Conservation (phyloP, 2,113 vertebrate species). For the Thryonomys swinderianus region DNA sequence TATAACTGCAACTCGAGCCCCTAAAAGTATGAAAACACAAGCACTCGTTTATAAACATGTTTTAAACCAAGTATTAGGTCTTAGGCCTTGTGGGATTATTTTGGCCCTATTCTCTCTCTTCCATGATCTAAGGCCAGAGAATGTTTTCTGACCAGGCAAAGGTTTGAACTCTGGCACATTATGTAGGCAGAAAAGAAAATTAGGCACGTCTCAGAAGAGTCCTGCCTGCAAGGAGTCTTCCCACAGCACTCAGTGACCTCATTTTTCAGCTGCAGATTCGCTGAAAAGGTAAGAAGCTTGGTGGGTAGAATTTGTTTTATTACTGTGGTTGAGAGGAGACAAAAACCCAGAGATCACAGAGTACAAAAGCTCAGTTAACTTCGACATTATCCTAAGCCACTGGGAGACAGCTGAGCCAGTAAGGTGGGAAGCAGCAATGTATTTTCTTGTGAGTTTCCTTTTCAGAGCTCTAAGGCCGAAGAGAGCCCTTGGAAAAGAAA, state of each 20-base stretch:
- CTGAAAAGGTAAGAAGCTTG: not conserved
- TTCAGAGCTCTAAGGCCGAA: not conserved
- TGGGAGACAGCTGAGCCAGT: not conserved
- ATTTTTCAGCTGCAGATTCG: slow-evolving; percentile 48
- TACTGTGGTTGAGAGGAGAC: not conserved
- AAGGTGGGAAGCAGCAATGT: not conserved
- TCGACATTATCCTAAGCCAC: not conserved
- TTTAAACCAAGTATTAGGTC: slow-evolving; percentile 59
- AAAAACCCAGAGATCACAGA: slow-evolving; percentile 2
- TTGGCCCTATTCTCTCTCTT: not conserved
- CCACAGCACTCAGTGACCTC: slow-evolving; percentile 47
- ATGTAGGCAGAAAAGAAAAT: not conserved
- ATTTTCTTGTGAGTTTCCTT: not conserved
- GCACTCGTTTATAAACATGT: not conserved
- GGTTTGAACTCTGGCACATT: slow-evolving; percentile 51
- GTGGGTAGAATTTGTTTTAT: not conserved
- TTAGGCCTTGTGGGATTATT: not conserved
- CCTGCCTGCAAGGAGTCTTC: not conserved
- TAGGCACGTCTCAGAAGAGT: not conserved
- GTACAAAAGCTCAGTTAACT: slow-evolving; percentile 17
- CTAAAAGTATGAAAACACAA: slow-evolving; percentile 18
- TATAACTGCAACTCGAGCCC: not conserved
- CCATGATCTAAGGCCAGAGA: slow-evolving; percentile 4
- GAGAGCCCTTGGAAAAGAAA: not conserved
- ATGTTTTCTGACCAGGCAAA: not conserved